These are phyloP conservation scores for Sesamia inferens DNA, from an alignment of 2,888 invertebrate species.

Conservation along the genomic window DNA sequence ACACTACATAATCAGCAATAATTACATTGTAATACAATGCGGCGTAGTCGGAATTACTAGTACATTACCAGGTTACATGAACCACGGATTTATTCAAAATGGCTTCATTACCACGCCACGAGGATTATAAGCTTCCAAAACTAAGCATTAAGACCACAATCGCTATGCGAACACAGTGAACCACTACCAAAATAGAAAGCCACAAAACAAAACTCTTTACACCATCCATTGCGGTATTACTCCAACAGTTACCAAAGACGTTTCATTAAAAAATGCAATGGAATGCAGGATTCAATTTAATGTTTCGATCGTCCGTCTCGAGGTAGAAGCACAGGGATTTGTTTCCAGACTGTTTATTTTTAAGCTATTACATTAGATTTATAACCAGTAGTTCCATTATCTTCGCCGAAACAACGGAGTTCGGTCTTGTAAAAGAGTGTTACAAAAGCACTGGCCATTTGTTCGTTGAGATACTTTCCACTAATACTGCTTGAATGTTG, in stretches of 20 bases:
- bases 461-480: constrained; percentile 68
- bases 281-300: constrained; percentile 37
- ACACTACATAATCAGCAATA: constrained; percentile 20
- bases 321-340: constrained; percentile 50
- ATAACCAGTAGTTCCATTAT: constrained; percentile 78
- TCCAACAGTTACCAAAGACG: neutral
- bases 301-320: constrained; percentile 41
- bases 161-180: constrained; percentile 41
- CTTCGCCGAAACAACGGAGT: constrained; percentile 75
- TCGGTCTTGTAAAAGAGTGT: constrained; percentile 66
- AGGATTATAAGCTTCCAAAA: constrained; percentile 66
- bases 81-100: constrained; percentile 64
- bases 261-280: constrained; percentile 41
- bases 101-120: constrained; percentile 62
- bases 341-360: constrained; percentile 77
- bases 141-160: constrained; percentile 62
- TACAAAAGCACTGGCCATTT: constrained; percentile 68
- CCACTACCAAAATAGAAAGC: constrained; percentile 30
- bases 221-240: constrained; percentile 38
- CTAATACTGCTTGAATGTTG: constrained; percentile 60
- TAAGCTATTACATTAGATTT: constrained; percentile 80
- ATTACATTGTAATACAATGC: constrained; percentile 35
- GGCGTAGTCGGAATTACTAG: constrained; percentile 43
- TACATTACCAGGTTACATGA: constrained; percentile 45
- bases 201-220: constrained; percentile 15